Conservation (phyloP, 2,113 vertebrate genomes). For the Triplophysa rosa region DNA sequence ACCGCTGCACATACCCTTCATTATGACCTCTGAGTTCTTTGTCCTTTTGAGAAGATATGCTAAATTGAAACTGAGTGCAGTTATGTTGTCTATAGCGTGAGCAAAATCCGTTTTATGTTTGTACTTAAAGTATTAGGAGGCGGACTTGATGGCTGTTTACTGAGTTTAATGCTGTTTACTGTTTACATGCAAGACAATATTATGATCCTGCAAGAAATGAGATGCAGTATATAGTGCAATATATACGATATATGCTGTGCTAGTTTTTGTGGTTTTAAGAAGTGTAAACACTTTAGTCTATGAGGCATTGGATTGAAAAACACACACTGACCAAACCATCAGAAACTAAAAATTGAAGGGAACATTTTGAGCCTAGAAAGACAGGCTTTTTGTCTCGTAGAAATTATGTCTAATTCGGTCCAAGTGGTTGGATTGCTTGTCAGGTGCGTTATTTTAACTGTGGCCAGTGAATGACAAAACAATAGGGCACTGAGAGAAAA, state of each 20-base stretch:
- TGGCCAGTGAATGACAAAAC: constrained; percentile 45
- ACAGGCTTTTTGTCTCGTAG: constrained; percentile 24
- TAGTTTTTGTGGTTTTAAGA: neutral
- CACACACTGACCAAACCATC: neutral
- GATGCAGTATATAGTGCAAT: neutral
- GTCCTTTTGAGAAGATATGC: constrained; percentile 62
- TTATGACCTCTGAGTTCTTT: constrained; percentile 53
- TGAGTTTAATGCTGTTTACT: neutral
- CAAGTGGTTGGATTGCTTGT: constrained; percentile 45
- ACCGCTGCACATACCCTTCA: constrained; percentile 63
- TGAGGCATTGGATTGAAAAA: constrained; percentile 3
- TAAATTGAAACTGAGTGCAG: constrained; percentile 22
- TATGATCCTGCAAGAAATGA: neutral
- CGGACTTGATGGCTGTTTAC: constrained; percentile 9
- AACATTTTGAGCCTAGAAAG: neutral
- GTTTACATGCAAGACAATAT: neutral
- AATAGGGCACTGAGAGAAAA: constrained; percentile 42
- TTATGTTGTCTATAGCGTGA: constrained; percentile 23
- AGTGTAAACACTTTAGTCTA: neutral
- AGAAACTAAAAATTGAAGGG: neutral
- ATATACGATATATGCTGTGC: too few relatives aligned
- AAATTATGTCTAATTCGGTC: constrained; percentile 41
- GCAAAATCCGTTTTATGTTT: constrained; percentile 10
- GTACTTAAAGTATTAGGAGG: neutral
- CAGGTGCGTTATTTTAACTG: constrained; percentile 40